These are phyloP conservation scores for Poeciliopsis occidentalis DNA, from an alignment of 2,113 vertebrate genomes.

Conservation along the genomic window DNA sequence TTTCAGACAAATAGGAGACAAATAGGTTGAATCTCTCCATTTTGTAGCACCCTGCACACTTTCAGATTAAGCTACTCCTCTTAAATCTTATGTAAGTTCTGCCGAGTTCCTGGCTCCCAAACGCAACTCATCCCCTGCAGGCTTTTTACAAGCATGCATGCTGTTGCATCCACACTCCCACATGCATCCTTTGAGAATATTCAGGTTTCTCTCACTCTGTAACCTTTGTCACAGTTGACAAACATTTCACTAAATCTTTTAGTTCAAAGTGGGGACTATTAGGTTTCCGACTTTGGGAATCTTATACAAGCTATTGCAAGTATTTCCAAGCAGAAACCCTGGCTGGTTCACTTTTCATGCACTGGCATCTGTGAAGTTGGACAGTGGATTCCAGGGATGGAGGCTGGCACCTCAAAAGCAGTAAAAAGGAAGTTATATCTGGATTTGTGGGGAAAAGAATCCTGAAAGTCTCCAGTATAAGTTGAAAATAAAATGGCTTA, in stretches of 20 bases:
- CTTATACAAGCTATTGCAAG: not conserved
- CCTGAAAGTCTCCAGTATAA: not conserved
- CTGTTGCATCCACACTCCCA: not conserved
- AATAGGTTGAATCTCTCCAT: conserved; percentile 6
- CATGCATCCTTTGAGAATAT: not conserved
- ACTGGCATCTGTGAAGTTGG: not conserved
- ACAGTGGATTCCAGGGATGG: not conserved
- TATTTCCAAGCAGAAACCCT: not conserved
- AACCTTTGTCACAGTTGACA: not conserved
- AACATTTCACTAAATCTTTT: no score
- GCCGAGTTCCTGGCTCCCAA: conserved; percentile 9
- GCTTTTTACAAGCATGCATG: not conserved
- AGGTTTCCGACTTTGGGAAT: not conserved
- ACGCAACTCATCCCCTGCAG: conserved; percentile 1
- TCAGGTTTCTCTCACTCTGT: not conserved
- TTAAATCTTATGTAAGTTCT: conserved; percentile 45
- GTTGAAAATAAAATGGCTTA: not conserved
- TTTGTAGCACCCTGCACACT: conserved; percentile 18
- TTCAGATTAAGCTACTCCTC: conserved; percentile 34
- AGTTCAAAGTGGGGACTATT: not conserved
- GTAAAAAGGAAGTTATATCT: not conserved
- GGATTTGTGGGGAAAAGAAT: not conserved
- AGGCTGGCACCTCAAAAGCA: not conserved
- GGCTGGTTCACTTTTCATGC: not conserved
- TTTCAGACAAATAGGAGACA: conserved; percentile 9